Percentiles rank a stretch among this genome's conserved stretches.
Evolutionary conservation across 2,113 vertebrate species (phyloP).

Genomic region (Gymnogyps californianus): DNA sequence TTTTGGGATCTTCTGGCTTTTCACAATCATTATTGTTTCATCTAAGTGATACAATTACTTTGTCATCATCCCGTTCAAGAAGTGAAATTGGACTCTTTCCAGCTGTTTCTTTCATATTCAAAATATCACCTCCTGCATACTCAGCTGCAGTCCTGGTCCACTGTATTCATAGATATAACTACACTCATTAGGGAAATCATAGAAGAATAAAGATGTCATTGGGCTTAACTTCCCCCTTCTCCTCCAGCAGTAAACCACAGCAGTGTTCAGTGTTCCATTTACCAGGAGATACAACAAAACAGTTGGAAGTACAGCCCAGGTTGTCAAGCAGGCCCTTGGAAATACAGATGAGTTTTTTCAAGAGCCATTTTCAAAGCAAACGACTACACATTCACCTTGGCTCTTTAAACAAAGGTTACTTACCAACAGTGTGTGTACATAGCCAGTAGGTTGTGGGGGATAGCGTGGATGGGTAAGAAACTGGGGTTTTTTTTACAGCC

Average conservation of each 20-base stretch:
- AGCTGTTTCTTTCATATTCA: background rate
- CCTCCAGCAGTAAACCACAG: background rate
- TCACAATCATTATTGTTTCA: background rate
- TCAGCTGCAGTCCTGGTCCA: background rate
- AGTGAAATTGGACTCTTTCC: background rate
- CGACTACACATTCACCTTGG: background rate
- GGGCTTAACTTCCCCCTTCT: background rate
- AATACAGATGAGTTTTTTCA: background rate
- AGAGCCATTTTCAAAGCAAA: background rate
- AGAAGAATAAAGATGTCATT: background rate
- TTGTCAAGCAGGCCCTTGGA: background rate
- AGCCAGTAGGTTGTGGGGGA: background rate
- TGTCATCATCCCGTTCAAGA: background rate
- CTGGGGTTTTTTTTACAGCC: background rate
- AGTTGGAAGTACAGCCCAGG: background rate
- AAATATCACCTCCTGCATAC: background rate
- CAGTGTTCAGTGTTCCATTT: background rate
- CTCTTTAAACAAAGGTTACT: background rate
- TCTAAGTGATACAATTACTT: background rate
- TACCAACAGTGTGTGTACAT: rapidly evolving
- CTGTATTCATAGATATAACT: background rate
- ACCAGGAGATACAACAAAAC: background rate
- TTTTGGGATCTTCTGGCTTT: background rate
- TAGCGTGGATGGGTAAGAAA: background rate
- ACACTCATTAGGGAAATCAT: background rate